Conservation (phyloP, 64 coral and sea anemone genomes). For the Stichodactyla helianthus region DNA sequence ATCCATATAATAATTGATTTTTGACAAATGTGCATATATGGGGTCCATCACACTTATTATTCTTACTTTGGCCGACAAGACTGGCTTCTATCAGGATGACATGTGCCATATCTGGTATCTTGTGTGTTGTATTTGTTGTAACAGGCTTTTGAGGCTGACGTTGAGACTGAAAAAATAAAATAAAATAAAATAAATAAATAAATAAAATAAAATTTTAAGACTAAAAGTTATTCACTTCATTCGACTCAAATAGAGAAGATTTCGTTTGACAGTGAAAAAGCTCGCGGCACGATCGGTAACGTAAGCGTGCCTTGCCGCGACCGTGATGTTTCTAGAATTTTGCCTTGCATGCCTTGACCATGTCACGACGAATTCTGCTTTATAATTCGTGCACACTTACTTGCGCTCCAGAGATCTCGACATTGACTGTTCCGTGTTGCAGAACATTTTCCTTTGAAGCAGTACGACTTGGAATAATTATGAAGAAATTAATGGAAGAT, state of each 20-base stretch:
- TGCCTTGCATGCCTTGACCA: too few relatives aligned
- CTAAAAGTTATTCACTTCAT: too few relatives aligned
- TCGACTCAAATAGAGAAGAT: too few relatives aligned
- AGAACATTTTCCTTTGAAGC: conserved; percentile 20
- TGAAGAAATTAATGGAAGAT: too few relatives aligned
- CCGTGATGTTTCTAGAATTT: too few relatives aligned
- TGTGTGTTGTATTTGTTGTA: conserved; percentile 5
- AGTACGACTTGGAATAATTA: conserved; percentile 16
- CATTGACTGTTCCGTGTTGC: conserved; percentile 17
- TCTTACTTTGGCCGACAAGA: conserved; percentile 10
- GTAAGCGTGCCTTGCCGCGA: too few relatives aligned
- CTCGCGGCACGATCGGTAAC: too few relatives aligned
- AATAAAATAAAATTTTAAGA: too few relatives aligned
- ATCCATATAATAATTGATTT: too few relatives aligned
- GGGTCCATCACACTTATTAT: not conserved
- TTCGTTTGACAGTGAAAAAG: too few relatives aligned
- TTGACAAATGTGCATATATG: not conserved
- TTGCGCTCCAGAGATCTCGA: conserved; percentile 28
- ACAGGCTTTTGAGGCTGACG: conserved; percentile 11
- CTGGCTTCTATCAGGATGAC: not conserved
- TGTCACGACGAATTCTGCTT: too few relatives aligned
- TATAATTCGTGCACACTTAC: not conserved
- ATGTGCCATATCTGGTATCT: conserved; percentile 7
- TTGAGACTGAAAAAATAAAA: not conserved
- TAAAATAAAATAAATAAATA: too few relatives aligned